Conservation (phyloP, 2,113 vertebrate species). For the Corythoichthys haematopterus region DNA sequence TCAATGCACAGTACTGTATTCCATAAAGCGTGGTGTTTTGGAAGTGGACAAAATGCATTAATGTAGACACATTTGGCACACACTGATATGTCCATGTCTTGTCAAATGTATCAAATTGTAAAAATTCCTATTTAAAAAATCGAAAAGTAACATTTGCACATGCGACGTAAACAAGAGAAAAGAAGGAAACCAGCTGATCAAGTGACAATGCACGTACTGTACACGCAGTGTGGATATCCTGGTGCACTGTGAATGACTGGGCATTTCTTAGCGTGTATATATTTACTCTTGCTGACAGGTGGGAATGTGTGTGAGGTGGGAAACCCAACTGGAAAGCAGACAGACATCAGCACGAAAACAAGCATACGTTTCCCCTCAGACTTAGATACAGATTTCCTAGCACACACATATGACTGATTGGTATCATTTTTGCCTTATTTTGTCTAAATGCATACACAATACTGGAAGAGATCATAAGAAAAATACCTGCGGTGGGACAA, state of each 20-base stretch:
- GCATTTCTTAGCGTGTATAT: slow-evolving; percentile 56
- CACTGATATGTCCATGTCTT: too few relatives aligned
- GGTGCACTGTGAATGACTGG: slow-evolving; percentile 48
- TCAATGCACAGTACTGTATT: too few relatives aligned
- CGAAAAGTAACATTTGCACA: not conserved
- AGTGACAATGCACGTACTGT: not conserved
- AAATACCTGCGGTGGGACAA: not conserved
- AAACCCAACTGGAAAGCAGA: slow-evolving; percentile 61
- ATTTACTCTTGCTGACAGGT: slow-evolving; percentile 77
- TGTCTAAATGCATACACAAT: not conserved
- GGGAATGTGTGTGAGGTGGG: slow-evolving; percentile 74
- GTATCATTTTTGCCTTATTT: not conserved
- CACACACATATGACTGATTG: not conserved
- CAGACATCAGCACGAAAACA: slow-evolving; percentile 12
- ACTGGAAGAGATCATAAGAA: not conserved
- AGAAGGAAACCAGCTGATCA: not conserved
- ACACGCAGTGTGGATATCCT: slow-evolving; percentile 12
- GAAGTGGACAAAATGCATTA: too few relatives aligned
- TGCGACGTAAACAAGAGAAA: not conserved
- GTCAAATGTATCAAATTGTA: too few relatives aligned
- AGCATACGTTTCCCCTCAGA: slow-evolving; percentile 57
- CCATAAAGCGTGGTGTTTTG: too few relatives aligned
- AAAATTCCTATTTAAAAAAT: not conserved
- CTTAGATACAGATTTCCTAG: slow-evolving; percentile 50
- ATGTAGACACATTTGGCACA: too few relatives aligned